Percentiles rank a stretch among this genome's conserved stretches.
phyloP scores from a whole-genome alignment of 2,797 vertebrate genomes.

The Babyrousa celebensis region DNA sequence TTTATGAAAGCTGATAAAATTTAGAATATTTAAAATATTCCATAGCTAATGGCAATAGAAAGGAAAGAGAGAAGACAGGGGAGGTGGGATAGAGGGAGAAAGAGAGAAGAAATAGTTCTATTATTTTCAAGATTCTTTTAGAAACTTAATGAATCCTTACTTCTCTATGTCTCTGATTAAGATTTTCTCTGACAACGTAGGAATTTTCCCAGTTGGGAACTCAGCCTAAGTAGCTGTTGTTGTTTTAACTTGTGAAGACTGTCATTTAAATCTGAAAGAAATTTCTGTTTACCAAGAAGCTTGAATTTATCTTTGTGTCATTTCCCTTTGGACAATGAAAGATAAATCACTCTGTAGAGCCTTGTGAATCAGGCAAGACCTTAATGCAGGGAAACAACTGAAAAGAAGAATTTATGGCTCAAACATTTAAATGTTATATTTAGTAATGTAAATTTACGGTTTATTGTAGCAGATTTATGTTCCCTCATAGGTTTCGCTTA shows the following conservation, averaged over 20 bases:
- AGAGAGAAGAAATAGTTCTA: not conserved
- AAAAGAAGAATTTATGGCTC: conserved; percentile 74
- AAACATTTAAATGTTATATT: conserved; percentile 71
- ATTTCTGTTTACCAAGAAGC: conserved; percentile 55
- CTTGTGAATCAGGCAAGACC: conserved; percentile 64
- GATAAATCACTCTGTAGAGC: conserved; percentile 68
- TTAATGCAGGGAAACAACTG: conserved; percentile 40
- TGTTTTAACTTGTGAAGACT: not conserved
- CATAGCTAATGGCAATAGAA: not conserved
- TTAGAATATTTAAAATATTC: not conserved
- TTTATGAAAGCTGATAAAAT: not conserved
- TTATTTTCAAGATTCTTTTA: conserved; percentile 4
- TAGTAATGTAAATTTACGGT: conserved; percentile 65
- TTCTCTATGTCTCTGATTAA: not conserved
- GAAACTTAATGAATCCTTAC: not conserved
- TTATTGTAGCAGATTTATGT: conserved; percentile 76
- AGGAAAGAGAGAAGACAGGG: rapidly evolving
- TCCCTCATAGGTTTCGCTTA: conserved; percentile 44
- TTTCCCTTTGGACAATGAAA: conserved; percentile 43
- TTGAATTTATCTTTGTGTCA: conserved; percentile 65
- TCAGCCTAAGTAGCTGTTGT: not conserved
- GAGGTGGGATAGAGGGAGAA: too few relatives aligned
- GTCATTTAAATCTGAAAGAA: conserved; percentile 9
- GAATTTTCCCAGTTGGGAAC: not conserved
- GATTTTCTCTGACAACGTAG: not conserved